phyloP scores from a whole-genome alignment of 1,140 invertebrate species.

The Sipha flava region DNA sequence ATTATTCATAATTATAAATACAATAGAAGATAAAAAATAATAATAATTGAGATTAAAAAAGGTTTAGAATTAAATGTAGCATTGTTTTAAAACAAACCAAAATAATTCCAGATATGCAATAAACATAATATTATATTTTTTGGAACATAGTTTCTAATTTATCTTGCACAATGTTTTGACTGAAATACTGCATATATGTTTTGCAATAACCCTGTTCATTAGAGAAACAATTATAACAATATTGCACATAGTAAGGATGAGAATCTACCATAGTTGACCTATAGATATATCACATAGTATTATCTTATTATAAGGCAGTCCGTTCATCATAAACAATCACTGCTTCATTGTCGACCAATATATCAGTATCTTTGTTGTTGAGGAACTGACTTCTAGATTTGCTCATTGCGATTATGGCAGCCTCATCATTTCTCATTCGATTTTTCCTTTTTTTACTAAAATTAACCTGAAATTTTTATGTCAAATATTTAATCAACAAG shows the following conservation, averaged over 20 bases:
- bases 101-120: not conserved
- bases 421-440: conserved; percentile 64
- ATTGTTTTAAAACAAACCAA: not conserved
- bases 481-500: too few relatives aligned
- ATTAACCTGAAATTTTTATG: too few relatives aligned
- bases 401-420: conserved; percentile 63
- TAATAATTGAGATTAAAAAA: not conserved
- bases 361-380: conserved; percentile 48
- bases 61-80: not conserved
- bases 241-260: not conserved
- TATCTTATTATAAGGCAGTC: conserved; percentile 52
- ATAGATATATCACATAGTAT: not conserved
- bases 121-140: not conserved
- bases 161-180: not conserved
- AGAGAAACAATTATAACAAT: not conserved
- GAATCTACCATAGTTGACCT: not conserved
- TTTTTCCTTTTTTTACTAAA: conserved; percentile 63
- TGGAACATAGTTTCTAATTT: not conserved
- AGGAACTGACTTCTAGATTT: conserved; percentile 60
- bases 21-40: not conserved
- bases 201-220: not conserved
- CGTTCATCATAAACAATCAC: conserved; percentile 65
- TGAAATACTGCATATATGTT: not conserved
- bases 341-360: conserved; percentile 56
- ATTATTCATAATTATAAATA: not conserved